These are phyloP conservation scores for Aleadryas rufinucha DNA, from an alignment of 2,113 vertebrate genomes.

Conservation along the genomic window DNA sequence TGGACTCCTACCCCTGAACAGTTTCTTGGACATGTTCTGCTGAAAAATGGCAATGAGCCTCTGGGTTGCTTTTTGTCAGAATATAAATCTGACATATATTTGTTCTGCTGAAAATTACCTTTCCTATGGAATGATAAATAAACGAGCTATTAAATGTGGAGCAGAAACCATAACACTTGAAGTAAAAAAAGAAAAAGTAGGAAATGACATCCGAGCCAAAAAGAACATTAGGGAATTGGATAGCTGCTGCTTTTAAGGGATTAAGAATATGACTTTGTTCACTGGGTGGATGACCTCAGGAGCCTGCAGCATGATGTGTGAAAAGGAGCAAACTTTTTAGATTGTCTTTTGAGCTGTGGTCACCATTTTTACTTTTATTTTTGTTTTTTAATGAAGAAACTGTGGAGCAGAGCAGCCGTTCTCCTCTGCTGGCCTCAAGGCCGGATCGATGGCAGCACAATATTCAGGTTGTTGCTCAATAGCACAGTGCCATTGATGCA, in stretches of 20 bases:
- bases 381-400: neutral
- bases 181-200: neutral
- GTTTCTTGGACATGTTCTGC: neutral
- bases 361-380: neutral
- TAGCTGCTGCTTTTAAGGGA: neutral
- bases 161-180: neutral
- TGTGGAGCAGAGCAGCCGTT: neutral
- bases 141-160: neutral
- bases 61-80: neutral
- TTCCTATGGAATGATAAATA: neutral
- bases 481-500: neutral
- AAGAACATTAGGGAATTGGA: neutral
- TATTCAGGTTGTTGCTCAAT: neutral
- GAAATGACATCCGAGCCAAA: neutral
- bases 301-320: neutral
- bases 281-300: neutral
- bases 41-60: neutral
- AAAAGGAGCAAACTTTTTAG: neutral
- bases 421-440: neutral
- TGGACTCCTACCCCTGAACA: neutral
- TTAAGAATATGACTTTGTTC: neutral
- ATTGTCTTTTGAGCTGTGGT: neutral
- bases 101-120: neutral
- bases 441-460: accelerated
- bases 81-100: neutral